Conservation (phyloP, 1,140 invertebrate species). For the Prorops nasuta region DNA sequence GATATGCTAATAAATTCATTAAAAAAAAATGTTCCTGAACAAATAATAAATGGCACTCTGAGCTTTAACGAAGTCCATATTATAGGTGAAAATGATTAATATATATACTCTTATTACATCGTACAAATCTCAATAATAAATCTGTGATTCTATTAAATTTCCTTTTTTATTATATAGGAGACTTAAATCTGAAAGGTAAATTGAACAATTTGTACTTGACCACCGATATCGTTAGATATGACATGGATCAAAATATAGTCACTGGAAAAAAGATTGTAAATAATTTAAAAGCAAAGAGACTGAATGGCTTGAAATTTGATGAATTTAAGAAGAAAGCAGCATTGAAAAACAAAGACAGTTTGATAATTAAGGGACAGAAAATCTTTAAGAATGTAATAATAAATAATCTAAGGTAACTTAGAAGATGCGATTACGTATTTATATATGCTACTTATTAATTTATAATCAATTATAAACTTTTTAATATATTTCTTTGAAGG, state of each 20-base stretch:
- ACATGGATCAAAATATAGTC: constrained; percentile 26
- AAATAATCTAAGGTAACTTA: constrained; percentile 24
- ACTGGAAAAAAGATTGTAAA: constrained; percentile 27
- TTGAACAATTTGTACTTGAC: constrained; percentile 37
- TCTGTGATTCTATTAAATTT: too few relatives aligned
- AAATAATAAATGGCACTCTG: constrained; percentile 27
- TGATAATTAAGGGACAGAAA: constrained; percentile 29
- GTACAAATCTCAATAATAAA: too few relatives aligned
- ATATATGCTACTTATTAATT: background rate
- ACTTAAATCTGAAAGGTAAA: constrained; percentile 17
- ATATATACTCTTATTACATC: too few relatives aligned
- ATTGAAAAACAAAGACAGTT: constrained; percentile 10
- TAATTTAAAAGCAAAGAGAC: constrained; percentile 8
- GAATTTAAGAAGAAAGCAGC: constrained; percentile 21
- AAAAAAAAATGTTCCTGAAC: constrained; percentile 28
- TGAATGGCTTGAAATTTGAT: constrained; percentile 32
- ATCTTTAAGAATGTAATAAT: constrained; percentile 26
- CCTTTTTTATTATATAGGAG: constrained; percentile 17
- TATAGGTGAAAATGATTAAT: too few relatives aligned
- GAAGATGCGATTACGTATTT: background rate
- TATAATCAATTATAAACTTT: background rate
- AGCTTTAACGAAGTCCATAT: constrained; percentile 22
- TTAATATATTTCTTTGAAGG: constrained; percentile 12
- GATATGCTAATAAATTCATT: constrained; percentile 34
- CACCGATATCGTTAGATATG: constrained; percentile 30